Evolutionary conservation across 2,113 vertebrate species (phyloP).

Genomic region (Girardinichthys multiradiatus): DNA sequence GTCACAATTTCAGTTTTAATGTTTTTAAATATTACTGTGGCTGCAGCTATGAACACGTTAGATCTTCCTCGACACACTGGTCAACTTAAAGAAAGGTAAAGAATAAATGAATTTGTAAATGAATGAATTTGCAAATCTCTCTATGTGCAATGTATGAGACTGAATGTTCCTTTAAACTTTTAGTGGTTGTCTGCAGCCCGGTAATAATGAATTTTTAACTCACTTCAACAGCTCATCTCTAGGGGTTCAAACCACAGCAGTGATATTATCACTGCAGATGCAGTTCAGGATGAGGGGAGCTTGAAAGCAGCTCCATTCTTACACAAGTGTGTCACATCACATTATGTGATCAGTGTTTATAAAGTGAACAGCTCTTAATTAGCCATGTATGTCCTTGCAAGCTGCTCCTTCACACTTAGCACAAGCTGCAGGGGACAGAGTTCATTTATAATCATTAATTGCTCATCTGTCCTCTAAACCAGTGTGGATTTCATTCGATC

Average conservation of each 20-base stretch:
- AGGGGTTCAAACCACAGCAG: slow-evolving; percentile 21
- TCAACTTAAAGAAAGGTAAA: too few species aligned
- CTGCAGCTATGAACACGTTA: too few species aligned
- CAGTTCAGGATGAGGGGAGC: slow-evolving; percentile 30
- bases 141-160: slow-evolving; percentile 6
- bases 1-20: too few species aligned
- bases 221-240: slow-evolving; percentile 41
- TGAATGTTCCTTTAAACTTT: slow-evolving; percentile 55
- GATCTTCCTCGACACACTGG: too few species aligned
- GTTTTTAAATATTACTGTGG: too few species aligned
- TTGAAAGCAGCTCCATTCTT: slow-evolving; percentile 19
- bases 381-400: slow-evolving; percentile 34
- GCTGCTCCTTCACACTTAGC: slow-evolving; percentile 35
- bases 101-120: slow-evolving; percentile 11
- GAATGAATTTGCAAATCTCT: slow-evolving; percentile 17
- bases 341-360: slow-evolving; percentile 41
- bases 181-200: slow-evolving; percentile 18
- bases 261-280: slow-evolving; percentile 35
- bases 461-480: slow-evolving; percentile 34
- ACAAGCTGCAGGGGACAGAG: slow-evolving; percentile 30
- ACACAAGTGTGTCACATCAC: slow-evolving; percentile 33
- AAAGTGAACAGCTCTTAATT: slow-evolving; percentile 45
- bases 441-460: slow-evolving; percentile 52
- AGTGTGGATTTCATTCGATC: slow-evolving; percentile 45
- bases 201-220: slow-evolving; percentile 48